These are phyloP conservation scores for Oxygymnocypris stewartii DNA, from an alignment of 2,113 vertebrate species.

Conservation along the genomic window DNA sequence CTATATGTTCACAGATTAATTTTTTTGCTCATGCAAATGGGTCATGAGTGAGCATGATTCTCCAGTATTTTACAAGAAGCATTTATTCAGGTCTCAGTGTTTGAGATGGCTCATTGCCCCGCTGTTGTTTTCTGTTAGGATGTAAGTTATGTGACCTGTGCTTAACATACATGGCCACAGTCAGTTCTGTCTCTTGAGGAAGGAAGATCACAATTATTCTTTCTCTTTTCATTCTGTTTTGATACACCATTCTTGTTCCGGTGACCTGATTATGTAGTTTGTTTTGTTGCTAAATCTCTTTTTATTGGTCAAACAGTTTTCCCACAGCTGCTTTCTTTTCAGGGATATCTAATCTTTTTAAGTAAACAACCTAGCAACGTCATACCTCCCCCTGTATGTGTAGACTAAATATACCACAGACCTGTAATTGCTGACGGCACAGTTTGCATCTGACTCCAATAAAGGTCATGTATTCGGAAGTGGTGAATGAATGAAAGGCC, in stretches of 20 bases:
- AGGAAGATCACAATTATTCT: not conserved
- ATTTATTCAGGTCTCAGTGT: not conserved
- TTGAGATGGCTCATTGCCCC: not conserved
- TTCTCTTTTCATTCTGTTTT: not conserved
- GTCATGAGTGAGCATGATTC: not conserved
- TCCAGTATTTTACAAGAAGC: not conserved
- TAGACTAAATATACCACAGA: conserved; percentile 29
- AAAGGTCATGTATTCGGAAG: conserved; percentile 16
- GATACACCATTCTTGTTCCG: not conserved
- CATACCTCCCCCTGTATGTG: not conserved
- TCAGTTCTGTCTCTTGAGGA: not conserved
- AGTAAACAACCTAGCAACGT: conserved; percentile 17
- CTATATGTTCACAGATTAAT: not conserved
- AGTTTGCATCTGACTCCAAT: conserved; percentile 3
- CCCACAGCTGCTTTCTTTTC: conserved; percentile 13
- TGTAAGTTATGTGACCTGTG: not conserved
- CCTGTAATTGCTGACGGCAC: not conserved
- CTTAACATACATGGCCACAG: not conserved
- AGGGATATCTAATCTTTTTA: conserved; percentile 26
- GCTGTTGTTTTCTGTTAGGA: not conserved
- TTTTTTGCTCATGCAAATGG: conserved; percentile 1
- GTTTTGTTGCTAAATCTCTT: not conserved
- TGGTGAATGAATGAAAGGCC: not conserved
- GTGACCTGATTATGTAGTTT: not conserved
- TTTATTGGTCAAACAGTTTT: not conserved